Percentiles rank a stretch among this genome's conserved stretches.
phyloP scores from a whole-genome alignment of 2,888 invertebrate genomes.

The Epistrophe eligans region DNA sequence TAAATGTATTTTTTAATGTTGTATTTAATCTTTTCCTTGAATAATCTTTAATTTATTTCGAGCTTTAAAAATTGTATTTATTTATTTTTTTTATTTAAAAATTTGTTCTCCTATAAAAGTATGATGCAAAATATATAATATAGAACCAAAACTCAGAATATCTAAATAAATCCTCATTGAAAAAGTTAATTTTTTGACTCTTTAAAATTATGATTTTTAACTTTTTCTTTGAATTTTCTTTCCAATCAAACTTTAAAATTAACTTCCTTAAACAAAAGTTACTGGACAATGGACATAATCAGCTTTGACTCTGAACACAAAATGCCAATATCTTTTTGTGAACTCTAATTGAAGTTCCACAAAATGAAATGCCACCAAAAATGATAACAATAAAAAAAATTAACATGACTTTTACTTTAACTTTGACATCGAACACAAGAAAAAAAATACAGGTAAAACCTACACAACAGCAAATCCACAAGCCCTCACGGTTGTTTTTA shows the following conservation, averaged over 20 bases:
- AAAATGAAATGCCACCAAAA: slow-evolving; percentile 8
- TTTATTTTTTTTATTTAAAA: too few relatives aligned
- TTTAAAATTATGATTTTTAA: too few relatives aligned
- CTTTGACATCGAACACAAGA: slow-evolving; percentile 26
- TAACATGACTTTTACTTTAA: slow-evolving; percentile 48
- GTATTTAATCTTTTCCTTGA: too few relatives aligned
- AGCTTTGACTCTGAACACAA: not conserved
- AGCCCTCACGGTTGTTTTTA: slow-evolving; percentile 7
- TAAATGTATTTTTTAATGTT: too few relatives aligned
- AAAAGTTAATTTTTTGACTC: too few relatives aligned
- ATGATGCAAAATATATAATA: too few relatives aligned
- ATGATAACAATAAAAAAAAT: slow-evolving; percentile 28
- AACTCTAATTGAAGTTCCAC: slow-evolving; percentile 21
- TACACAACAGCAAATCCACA: slow-evolving; percentile 9
- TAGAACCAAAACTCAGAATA: too few relatives aligned
- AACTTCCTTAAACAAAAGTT: slow-evolving; percentile 7
- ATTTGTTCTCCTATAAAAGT: too few relatives aligned
- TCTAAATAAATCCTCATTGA: too few relatives aligned
- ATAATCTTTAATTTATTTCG: too few relatives aligned
- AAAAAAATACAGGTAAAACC: slow-evolving; percentile 1
- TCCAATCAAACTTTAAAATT: not conserved
- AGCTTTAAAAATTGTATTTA: too few relatives aligned
- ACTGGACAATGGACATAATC: not conserved
- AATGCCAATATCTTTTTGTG: slow-evolving; percentile 5
- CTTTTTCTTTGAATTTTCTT: not conserved